Conservation (phyloP, 2,888 invertebrate genomes). For the Tetragonula carbonaria region DNA sequence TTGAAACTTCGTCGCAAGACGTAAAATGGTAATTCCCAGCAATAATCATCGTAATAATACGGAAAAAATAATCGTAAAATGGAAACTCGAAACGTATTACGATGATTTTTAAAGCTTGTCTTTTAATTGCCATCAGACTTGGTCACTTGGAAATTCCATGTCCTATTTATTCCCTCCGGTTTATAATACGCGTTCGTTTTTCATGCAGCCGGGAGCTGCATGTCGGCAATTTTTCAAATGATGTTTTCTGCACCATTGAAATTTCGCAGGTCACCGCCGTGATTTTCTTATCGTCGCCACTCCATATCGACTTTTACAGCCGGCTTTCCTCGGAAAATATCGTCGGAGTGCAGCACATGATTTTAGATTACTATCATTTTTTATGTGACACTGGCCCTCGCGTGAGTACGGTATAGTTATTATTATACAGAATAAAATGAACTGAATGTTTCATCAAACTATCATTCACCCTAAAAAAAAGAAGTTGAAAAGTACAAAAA, state of each 20-base stretch:
- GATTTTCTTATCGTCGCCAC: conserved; percentile 35
- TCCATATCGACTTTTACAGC: conserved; percentile 44
- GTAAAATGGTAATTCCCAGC: background rate
- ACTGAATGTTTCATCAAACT: too few relatives aligned
- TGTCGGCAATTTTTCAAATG: conserved; percentile 11
- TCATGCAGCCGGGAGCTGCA: background rate
- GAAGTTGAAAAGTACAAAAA: too few relatives aligned
- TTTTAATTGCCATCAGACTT: conserved; percentile 5
- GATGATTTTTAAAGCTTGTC: background rate
- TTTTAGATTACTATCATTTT: conserved; percentile 25
- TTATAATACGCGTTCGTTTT: background rate
- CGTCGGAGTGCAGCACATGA: conserved; percentile 33
- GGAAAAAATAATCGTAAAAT: background rate
- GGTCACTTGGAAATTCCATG: background rate
- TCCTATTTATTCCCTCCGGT: background rate
- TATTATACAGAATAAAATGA: too few relatives aligned
- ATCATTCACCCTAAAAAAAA: too few relatives aligned
- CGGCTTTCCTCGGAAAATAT: conserved; percentile 30
- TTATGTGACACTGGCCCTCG: background rate
- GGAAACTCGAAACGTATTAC: background rate
- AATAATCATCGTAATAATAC: background rate
- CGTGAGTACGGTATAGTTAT: background rate
- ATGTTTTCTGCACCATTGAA: conserved; percentile 30
- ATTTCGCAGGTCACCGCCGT: conserved; percentile 21
- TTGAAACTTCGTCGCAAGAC: background rate